Base-by-base conservation (phyloP, 2,888 invertebrate genomes). In the Cephus spinipes region DNA sequence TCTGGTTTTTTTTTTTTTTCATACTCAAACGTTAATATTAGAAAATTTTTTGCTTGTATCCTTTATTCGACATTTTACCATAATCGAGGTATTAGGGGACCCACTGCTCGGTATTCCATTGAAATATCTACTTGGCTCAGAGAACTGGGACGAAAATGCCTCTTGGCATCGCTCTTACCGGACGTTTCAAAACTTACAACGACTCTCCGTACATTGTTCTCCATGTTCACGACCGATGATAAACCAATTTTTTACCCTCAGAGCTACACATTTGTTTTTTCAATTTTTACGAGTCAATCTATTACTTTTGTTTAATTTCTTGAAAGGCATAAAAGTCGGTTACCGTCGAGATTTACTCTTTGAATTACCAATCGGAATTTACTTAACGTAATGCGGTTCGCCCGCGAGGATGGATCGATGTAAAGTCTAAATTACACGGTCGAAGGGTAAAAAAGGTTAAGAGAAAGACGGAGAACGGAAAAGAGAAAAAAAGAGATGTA, bases 361-460 rank as follows among this genome's bases (percentile, higher is more conserved):
- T 9, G 55, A 55, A 23, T 23, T 23, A 55, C 23, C 55, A 74
- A 76, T 73, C 75, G 80, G 83, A 83, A 85, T 86, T 83, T 85
- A 81, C 81, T 80, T 83, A 83, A 84, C 81, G 80, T 81, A 80
- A 81, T 81, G 84, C 76, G 82, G 82, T 82, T 83, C 81, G 83
- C 80, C 82, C 79, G 77, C 79, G 74, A 74, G 74, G 81, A 23
- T 23, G 78, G 81, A 83, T 86, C 86, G 82, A 85, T 84, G 81
- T 74, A 77, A 76, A 79, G 73, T 55, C 23, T 55, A 23, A 55
- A 55, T 55, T 55, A 23, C 55, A 55, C 23, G 23, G 23, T 36
- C 23, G 55, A 55, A 55, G 55, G 55, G 2, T 55, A 55, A 55
- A 55, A 55, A 55, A 23, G 55, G 55, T 9, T 9, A 55, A 80